phyloP scores from a whole-genome alignment of 2,797 vertebrate genomes.

The Tinamus major region DNA sequence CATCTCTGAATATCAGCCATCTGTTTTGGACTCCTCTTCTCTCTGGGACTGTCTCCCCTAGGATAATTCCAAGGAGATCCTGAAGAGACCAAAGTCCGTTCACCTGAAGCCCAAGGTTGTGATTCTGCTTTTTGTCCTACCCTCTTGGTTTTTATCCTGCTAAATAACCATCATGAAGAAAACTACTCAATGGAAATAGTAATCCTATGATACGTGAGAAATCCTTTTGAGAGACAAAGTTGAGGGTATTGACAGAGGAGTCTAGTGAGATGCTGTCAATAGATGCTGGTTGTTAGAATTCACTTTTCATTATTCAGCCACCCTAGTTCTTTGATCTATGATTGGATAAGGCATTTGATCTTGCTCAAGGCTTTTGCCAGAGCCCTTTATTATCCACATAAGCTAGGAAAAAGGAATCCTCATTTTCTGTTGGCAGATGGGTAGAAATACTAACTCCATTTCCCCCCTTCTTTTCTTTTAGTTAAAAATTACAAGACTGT shows the following conservation, averaged over 20 bases:
- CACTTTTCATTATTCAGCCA: neutral
- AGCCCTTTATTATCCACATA: neutral
- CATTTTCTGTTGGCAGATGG: neutral
- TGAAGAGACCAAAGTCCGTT: no score
- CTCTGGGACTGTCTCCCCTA: no score
- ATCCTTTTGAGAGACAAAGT: neutral
- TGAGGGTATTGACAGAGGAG: neutral
- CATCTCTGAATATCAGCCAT: no score
- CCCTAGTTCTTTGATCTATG: neutral
- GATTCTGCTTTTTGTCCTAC: no score
- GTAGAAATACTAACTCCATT: neutral
- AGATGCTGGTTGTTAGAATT: neutral
- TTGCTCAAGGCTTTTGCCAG: neutral
- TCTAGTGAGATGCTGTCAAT: neutral
- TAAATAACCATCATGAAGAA: neutral
- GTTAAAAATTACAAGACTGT: neutral
- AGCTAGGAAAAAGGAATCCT: neutral
- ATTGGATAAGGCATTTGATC: neutral
- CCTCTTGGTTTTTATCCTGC: neutral
- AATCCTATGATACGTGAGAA: neutral
- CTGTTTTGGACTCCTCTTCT: no score
- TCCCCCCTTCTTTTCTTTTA: neutral
- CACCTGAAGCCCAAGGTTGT: no score
- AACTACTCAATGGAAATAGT: neutral
- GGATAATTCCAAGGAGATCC: no score